Evolutionary conservation across 2,888 invertebrate species (phyloP), one percentile per base, ranked within the genome.

Genomic region (Protonemura montana): DNA sequence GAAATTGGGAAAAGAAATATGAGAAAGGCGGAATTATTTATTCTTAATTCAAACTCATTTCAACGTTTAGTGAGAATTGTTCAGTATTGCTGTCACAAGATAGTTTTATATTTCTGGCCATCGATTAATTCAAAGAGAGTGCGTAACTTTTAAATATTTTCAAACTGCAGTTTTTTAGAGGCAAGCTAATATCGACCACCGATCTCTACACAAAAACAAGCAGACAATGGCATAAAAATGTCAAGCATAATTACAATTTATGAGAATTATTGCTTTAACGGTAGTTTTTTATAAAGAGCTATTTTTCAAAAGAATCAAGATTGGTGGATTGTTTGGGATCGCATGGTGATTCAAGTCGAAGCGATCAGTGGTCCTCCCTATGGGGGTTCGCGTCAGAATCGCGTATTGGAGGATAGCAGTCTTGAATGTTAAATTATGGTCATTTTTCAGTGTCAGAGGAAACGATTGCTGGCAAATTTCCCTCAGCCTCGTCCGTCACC

Each of bases 381-480:
- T 78, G 78, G 78, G 82, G 41, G 7, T 82, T 82, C 13, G 80
- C 7, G 3, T 10, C 0, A 3, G 29, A 29, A 82, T 82, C 82
- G 82, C 82, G 41, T 82, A 41, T 82, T 82, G 82, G 82, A 82
- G n/a, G 82, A 82, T n/a, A 42, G 82, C 26, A 42, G 82, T 25
- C 82, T 25, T 82, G 82, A 82, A 82, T 82, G 82, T 82, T 82
- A 82, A 82, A 82, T 82, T 35, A 41, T 41, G 41, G 26, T 42
- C 42, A 82, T 82, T 42, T 30, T 42, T 82, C 82, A 82, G 82
- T 42, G 82, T 41, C 82, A 82, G 41, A 16, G 42, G 10, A 41
- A 41, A 82, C 25, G 82, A 82, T 41, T 35, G 41, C 81, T 81
- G 81, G 59, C 59, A 59, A 59, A 59, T 21, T 59, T 16, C 59